phyloP scores from a whole-genome alignment of 1,140 invertebrate species.

The Drosophila malerkotliana region DNA sequence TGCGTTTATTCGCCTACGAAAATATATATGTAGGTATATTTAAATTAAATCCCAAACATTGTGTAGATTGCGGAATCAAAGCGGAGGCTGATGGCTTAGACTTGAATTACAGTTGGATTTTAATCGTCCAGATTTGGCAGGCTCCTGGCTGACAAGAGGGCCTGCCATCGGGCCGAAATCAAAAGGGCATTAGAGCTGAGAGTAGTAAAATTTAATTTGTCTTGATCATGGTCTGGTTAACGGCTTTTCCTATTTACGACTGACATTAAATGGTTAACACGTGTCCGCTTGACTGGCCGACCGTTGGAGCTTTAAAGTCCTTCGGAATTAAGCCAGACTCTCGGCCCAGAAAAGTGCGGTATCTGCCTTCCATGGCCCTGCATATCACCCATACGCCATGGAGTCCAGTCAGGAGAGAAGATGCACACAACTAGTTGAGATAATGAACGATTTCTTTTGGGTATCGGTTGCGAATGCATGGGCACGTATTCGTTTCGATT shows the following conservation, averaged over 20 bases:
- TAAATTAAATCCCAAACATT: slow-evolving; percentile 75
- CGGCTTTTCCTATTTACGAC: slow-evolving; percentile 38
- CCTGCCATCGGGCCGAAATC: slow-evolving; percentile 1
- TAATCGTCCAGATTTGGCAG: slow-evolving; percentile 49
- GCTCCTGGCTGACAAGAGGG: slow-evolving; percentile 2
- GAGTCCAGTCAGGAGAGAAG: slow-evolving; percentile 4
- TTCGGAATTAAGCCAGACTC: neutral
- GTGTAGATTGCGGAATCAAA: slow-evolving; percentile 40
- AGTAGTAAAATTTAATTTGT: slow-evolving; percentile 31
- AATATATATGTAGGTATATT: slow-evolving; percentile 40
- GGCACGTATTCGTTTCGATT: slow-evolving; percentile 47
- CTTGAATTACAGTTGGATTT: slow-evolving; percentile 37
- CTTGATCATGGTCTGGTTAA: slow-evolving; percentile 29
- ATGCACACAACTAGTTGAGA: slow-evolving; percentile 43
- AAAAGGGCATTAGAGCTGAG: slow-evolving; percentile 5
- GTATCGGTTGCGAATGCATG: slow-evolving; percentile 1
- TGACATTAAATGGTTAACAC: slow-evolving; percentile 49
- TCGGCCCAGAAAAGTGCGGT: neutral
- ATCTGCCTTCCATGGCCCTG: slow-evolving; percentile 9
- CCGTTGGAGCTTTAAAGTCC: slow-evolving; percentile 4
- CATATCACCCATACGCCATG: slow-evolving; percentile 43
- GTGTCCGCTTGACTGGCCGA: slow-evolving; percentile 20
- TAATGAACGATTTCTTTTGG: slow-evolving; percentile 34
- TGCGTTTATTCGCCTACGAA: slow-evolving; percentile 17
- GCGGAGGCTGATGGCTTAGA: slow-evolving; percentile 11